Percentiles rank a stretch among this genome's conserved stretches.
phyloP scores from a whole-genome alignment of 2,888 invertebrate genomes.

The Nemoura dubitans region DNA sequence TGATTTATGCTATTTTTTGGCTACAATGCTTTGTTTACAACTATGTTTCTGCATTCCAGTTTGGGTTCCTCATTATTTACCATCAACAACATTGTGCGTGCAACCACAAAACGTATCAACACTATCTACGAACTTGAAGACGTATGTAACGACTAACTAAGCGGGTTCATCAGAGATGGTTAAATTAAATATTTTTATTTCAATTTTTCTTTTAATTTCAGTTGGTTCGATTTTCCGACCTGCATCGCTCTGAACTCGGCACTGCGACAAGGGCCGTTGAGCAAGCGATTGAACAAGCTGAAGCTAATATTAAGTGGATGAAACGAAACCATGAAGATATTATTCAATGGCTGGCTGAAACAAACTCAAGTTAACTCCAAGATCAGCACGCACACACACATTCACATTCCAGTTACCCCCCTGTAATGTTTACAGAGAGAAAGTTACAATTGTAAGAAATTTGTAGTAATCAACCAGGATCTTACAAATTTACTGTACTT shows the following conservation, averaged over 20 bases:
- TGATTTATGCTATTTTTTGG: not conserved
- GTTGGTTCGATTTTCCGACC: constrained; percentile 74
- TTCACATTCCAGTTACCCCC: not conserved
- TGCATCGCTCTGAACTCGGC: constrained; percentile 73
- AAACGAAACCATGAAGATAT: constrained; percentile 77
- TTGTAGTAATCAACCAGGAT: not conserved
- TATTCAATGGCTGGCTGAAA: constrained; percentile 72
- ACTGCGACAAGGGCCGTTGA: constrained; percentile 73
- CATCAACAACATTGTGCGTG: constrained; percentile 75
- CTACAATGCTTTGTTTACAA: not conserved
- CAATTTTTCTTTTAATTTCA: constrained; percentile 57
- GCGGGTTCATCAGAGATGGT: too few relatives aligned
- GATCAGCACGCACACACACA: not conserved
- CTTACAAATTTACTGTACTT: not conserved
- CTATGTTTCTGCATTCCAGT: constrained; percentile 61
- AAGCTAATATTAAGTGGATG: constrained; percentile 88
- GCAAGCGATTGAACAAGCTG: constrained; percentile 82
- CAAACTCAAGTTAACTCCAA: constrained; percentile 29
- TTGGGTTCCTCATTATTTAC: constrained; percentile 77
- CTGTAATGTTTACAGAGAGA: not conserved
- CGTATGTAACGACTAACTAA: constrained; percentile 62
- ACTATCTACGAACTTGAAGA: constrained; percentile 79
- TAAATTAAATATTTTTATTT: constrained; percentile 31
- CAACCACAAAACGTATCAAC: constrained; percentile 77
- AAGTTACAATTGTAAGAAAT: not conserved